phyloP scores from a whole-genome alignment of 2,888 invertebrate species.

The Brachyopa scutellaris region DNA sequence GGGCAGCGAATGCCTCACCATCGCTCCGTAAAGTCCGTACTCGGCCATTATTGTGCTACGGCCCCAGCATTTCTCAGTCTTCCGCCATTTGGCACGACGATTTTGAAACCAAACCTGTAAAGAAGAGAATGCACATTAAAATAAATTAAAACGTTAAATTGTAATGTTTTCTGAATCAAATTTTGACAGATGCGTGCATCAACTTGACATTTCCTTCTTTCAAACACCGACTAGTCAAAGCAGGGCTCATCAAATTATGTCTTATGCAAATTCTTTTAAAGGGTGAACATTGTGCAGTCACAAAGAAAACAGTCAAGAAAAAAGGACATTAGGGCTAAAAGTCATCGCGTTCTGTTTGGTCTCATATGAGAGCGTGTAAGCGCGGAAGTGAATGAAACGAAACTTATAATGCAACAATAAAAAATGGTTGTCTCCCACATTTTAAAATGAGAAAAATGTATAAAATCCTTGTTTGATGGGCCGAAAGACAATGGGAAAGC shows the following conservation, averaged over 20 bases:
- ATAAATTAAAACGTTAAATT: neutral
- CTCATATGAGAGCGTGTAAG: too few species aligned
- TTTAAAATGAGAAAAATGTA: neutral
- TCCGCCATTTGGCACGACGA: conserved; percentile 99
- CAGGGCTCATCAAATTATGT: neutral
- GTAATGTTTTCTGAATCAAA: neutral
- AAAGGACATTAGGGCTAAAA: conserved; percentile 18
- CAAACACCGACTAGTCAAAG: too few species aligned
- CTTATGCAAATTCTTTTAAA: conserved; percentile 49
- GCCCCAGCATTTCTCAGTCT: conserved; percentile 99
- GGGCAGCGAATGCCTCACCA: conserved; percentile 99
- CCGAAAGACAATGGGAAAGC: conserved; percentile 30
- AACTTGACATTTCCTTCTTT: neutral
- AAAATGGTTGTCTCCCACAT: conserved; percentile 2
- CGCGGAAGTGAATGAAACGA: neutral
- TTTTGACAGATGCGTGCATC: conserved; percentile 42
- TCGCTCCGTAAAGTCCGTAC: conserved; percentile 99
- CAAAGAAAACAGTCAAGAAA: conserved; percentile 33
- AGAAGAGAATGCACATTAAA: conserved; percentile 13
- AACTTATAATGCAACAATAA: conserved; percentile 21
- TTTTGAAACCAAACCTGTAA: conserved; percentile 98
- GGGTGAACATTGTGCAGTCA: conserved; percentile 59
- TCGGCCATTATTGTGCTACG: conserved; percentile 99
- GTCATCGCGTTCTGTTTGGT: neutral
- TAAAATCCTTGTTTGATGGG: conserved; percentile 56